Percentiles rank a stretch among this genome's conserved stretches.
phyloP scores from a whole-genome alignment of 2,888 invertebrate species.

The Aphodius granarius region DNA sequence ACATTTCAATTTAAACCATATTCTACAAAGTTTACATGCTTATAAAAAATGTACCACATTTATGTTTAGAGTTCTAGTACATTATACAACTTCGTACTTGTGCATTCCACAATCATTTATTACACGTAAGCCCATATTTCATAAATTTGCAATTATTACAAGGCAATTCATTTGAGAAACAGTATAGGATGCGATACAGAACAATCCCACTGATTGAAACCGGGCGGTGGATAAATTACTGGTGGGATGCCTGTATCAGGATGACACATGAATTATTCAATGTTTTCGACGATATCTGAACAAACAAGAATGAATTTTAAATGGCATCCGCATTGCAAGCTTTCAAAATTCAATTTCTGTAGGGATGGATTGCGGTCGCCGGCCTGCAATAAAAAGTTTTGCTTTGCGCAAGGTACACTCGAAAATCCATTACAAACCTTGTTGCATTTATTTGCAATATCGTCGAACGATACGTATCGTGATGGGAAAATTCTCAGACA shows the following conservation, averaged over 20 bases:
- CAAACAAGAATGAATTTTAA: background rate
- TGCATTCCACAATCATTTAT: background rate
- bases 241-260: background rate
- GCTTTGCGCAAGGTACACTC: background rate
- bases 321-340: background rate
- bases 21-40: too few species aligned
- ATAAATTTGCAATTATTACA: background rate
- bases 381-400: background rate
- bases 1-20: too few species aligned
- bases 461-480: background rate
- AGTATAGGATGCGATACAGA: background rate
- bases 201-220: background rate
- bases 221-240: background rate
- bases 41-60: too few species aligned
- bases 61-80: too few species aligned
- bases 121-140: background rate
- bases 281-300: background rate
- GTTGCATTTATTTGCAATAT: background rate
- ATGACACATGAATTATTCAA: background rate
- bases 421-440: background rate
- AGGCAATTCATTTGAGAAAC: background rate
- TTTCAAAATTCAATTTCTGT: background rate
- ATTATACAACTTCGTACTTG: background rate
- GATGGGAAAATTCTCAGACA: too few species aligned
- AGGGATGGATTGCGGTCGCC: background rate